These are phyloP conservation scores for Papilio polytes DNA, from an alignment of 1,140 invertebrate genomes.

Conservation along the genomic window DNA sequence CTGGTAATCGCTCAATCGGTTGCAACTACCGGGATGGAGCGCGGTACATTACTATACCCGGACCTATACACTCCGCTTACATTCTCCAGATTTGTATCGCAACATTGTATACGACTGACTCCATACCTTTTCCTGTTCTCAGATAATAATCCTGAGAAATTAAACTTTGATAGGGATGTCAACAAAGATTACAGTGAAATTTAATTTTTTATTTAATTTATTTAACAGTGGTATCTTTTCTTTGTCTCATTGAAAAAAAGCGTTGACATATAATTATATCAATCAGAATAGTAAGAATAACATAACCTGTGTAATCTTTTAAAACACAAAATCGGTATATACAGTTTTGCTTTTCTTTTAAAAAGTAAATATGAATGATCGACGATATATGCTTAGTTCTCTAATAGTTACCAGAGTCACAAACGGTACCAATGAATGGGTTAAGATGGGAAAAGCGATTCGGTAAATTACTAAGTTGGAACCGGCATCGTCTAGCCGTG, in stretches of 20 bases:
- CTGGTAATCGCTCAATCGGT: slow-evolving; percentile 30
- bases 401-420: background rate
- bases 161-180: background rate
- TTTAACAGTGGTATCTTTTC: too few species aligned
- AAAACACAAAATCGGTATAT: background rate
- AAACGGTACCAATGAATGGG: slow-evolving; percentile 17
- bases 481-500: slow-evolving; percentile 7
- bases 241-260: background rate
- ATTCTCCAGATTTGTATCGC: slow-evolving; percentile 21
- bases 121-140: slow-evolving; percentile 13
- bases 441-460: slow-evolving; percentile 16
- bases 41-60: background rate
- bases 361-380: too few species aligned
- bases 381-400: background rate
- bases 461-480: slow-evolving; percentile 26
- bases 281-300: background rate
- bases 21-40: slow-evolving; percentile 30
- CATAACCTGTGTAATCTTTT: background rate
- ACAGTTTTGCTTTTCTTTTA: background rate
- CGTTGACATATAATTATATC: too few species aligned
- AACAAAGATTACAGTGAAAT: background rate
- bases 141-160: background rate
- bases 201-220: too few species aligned
- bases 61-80: background rate
- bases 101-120: background rate